Evolutionary conservation across 1,140 invertebrate species (phyloP).

Genomic region (Leucophenga varia): DNA sequence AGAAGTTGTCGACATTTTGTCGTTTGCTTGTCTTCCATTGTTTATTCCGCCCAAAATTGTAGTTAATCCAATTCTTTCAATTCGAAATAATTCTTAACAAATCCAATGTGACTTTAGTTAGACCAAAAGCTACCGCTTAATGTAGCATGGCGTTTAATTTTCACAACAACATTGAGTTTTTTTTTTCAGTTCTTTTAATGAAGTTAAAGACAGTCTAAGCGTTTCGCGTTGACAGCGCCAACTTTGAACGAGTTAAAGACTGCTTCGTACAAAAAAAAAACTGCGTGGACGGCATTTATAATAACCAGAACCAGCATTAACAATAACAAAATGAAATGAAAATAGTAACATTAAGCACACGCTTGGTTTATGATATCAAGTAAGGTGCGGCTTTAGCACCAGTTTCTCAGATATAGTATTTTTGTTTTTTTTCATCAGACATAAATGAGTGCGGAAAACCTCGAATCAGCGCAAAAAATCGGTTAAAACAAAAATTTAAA

Average conservation of each 20-base stretch:
- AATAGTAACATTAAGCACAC: slow-evolving; percentile 1
- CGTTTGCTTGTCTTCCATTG: too few relatives aligned
- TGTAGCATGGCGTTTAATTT: slow-evolving; percentile 2
- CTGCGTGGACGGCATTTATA: slow-evolving; percentile 53
- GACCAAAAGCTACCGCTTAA: slow-evolving; percentile 39
- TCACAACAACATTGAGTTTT: slow-evolving; percentile 1
- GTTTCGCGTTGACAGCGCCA: slow-evolving; percentile 17
- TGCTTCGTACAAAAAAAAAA: slow-evolving; percentile 17
- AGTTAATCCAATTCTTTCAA: too few relatives aligned
- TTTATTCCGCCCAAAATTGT: too few relatives aligned
- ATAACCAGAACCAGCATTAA: slow-evolving; percentile 25
- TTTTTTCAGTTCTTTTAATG: too few relatives aligned
- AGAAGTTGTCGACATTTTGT: too few relatives aligned
- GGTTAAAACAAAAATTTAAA: too few relatives aligned
- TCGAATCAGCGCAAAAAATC: slow-evolving; percentile 22
- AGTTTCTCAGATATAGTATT: slow-evolving; percentile 6
- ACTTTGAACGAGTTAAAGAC: slow-evolving; percentile 42
- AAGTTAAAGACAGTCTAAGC: slow-evolving; percentile 12
- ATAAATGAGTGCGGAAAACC: slow-evolving; percentile 41
- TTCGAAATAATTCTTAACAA: too few relatives aligned
- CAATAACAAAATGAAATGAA: background rate
- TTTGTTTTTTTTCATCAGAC: too few relatives aligned
- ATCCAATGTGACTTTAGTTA: slow-evolving; percentile 6
- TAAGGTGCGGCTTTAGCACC: slow-evolving; percentile 43
- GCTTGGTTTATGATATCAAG: slow-evolving; percentile 27